A percentile compares a stretch with the other conserved stretches of the same genome.
phyloP scores from a whole-genome alignment of 2,888 invertebrate species.

The Dicyrtoma fusca region DNA sequence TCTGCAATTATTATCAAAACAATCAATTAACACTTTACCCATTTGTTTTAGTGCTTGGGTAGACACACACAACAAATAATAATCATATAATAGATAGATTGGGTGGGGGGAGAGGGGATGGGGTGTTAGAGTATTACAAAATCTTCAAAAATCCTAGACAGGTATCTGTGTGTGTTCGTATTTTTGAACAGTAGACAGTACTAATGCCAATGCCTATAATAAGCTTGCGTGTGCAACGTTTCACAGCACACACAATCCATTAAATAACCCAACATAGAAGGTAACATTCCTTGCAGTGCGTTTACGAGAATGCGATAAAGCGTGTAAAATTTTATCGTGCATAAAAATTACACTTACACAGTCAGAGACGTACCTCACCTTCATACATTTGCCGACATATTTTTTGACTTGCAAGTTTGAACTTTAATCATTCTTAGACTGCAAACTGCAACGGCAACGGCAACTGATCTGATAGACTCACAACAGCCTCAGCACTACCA shows the following conservation, averaged over 20 bases:
- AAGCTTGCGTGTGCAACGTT: too few species aligned
- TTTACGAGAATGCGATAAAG: not conserved
- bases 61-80: not conserved
- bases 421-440: constrained; percentile 11
- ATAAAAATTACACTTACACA: not conserved
- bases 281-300: not conserved
- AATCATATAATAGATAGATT: not conserved
- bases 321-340: not conserved
- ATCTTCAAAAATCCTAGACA: too few species aligned
- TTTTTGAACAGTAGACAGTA: too few species aligned
- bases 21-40: not conserved
- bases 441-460: too few species aligned
- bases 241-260: too few species aligned
- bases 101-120: too few species aligned
- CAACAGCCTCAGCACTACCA: too few species aligned
- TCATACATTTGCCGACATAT: not conserved
- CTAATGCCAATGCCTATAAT: too few species aligned
- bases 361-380: too few species aligned
- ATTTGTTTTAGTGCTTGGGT: not conserved
- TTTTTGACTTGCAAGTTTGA: constrained; percentile 4
- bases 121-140: too few species aligned
- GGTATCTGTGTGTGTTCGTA: too few species aligned
- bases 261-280: too few species aligned
- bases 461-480: not conserved
- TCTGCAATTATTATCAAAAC: not conserved